Conservation (phyloP, 1,140 invertebrate genomes). For the Drosophila virilis region DNA sequence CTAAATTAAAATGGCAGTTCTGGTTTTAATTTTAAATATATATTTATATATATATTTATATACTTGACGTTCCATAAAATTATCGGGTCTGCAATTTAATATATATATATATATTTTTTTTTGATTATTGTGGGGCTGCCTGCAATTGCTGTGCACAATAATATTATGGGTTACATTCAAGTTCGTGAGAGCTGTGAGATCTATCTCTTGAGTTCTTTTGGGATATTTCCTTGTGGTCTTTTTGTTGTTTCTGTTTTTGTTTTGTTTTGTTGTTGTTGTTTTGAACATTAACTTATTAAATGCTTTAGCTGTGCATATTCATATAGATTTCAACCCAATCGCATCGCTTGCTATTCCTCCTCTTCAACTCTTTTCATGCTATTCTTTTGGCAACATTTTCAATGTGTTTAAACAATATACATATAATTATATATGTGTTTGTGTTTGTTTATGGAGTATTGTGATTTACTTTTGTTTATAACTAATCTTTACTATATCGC, state of each 20-base stretch:
- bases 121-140: conserved; percentile 28
- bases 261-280: conserved; percentile 18
- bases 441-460: conserved; percentile 13
- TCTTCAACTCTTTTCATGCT: conserved; percentile 10
- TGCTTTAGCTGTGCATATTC: conserved; percentile 46
- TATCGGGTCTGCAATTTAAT: neutral
- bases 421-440: conserved; percentile 16
- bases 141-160: conserved; percentile 12
- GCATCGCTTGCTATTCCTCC: conserved; percentile 10
- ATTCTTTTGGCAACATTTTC: conserved; percentile 72
- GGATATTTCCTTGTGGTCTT: conserved; percentile 7
- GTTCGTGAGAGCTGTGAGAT: conserved; percentile 1
- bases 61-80: conserved; percentile 17
- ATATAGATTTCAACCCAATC: conserved; percentile 20
- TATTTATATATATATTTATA: conserved; percentile 39
- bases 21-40: conserved; percentile 38
- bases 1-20: conserved; percentile 81
- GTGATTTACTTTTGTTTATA: conserved; percentile 37
- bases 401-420: conserved; percentile 59
- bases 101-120: neutral
- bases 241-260: conserved; percentile 22
- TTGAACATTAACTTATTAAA: conserved; percentile 47
- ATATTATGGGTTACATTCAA: conserved; percentile 35
- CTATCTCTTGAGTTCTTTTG: neutral
- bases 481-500: conserved; percentile 46